Evolutionary conservation across 2,113 vertebrate genomes (phyloP).

Genomic region (Dicaeum eximium): DNA sequence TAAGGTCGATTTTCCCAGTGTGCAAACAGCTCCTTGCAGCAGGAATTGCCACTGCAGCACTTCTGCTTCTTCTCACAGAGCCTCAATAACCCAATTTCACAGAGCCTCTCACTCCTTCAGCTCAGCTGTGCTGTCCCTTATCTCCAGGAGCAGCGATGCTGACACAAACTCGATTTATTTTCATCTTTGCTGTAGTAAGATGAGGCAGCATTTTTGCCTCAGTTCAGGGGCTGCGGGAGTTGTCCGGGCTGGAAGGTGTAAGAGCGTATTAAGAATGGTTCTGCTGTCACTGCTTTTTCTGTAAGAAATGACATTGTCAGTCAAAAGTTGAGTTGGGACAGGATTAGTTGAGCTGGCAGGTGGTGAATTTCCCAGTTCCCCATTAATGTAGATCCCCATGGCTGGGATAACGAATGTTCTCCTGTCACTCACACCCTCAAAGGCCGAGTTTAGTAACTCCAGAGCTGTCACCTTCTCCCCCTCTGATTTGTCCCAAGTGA

Average conservation of each 20-base stretch:
- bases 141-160: background rate
- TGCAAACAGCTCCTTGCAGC: background rate
- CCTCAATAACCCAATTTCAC: background rate
- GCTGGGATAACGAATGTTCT: background rate
- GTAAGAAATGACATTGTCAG: background rate
- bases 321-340: background rate
- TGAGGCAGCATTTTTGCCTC: background rate
- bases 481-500: background rate
- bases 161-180: background rate
- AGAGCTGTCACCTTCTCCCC: background rate
- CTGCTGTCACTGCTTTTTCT: background rate
- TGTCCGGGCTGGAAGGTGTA: background rate
- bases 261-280: background rate
- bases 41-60: background rate
- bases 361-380: background rate
- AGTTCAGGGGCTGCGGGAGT: background rate
- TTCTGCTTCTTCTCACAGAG: background rate
- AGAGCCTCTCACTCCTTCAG: background rate
- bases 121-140: background rate
- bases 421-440: background rate
- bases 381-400: background rate
- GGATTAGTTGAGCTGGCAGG: background rate
- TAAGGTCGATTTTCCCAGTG: conserved; percentile 44
- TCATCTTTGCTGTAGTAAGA: background rate
- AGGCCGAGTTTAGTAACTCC: background rate